Evolutionary conservation across 2,113 vertebrate species (phyloP).

Genomic region (Anoura caudifer): DNA sequence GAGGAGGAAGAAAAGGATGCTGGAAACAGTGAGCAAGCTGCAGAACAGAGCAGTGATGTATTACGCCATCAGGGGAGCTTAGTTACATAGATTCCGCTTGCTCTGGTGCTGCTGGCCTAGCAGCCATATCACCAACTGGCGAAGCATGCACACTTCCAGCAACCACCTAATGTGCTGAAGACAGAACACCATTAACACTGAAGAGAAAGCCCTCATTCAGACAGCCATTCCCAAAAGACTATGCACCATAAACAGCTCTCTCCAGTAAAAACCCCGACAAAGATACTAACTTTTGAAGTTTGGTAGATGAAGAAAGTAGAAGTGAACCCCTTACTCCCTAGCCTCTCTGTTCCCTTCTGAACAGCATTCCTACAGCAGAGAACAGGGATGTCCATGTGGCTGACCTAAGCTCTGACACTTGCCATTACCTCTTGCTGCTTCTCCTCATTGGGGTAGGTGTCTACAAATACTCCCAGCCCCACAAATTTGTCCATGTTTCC

Average conservation of each 20-base stretch:
- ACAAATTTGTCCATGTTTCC: conserved; percentile 96
- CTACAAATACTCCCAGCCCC: conserved; percentile 95
- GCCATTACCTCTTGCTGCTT: conserved; percentile 94
- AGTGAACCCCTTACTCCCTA: not conserved
- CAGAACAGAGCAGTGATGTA: not conserved
- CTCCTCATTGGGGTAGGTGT: conserved; percentile 98
- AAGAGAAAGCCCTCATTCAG: not conserved
- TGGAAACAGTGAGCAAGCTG: not conserved
- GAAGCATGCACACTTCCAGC: not conserved
- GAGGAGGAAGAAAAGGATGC: conserved; percentile 11
- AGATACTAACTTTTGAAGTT: not conserved
- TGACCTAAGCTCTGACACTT: conserved; percentile 52
- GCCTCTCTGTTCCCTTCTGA: not conserved
- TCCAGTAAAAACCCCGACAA: not conserved
- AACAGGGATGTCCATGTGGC: not conserved
- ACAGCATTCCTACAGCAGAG: conserved; percentile 26
- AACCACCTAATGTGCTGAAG: not conserved
- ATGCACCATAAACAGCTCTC: not conserved
- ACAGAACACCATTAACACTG: not conserved
- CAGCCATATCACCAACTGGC: not conserved
- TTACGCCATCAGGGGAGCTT: not conserved
- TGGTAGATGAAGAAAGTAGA: not conserved
- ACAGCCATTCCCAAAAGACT: not conserved
- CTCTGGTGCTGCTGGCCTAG: not conserved
- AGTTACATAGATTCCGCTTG: not conserved